phyloP scores from a whole-genome alignment of 2,797 vertebrate species.

The Manis pentadactyla region DNA sequence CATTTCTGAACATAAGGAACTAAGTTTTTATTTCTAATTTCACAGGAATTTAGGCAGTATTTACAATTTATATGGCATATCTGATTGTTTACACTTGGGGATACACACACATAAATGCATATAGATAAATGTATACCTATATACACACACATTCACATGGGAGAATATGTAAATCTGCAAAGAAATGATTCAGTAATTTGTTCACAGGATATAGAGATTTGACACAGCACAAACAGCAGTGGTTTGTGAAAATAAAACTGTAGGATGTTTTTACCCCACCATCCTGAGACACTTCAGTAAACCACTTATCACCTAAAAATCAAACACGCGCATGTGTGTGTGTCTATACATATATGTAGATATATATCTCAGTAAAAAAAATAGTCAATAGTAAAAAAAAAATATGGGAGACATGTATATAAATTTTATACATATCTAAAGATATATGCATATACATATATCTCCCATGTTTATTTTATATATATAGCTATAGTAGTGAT shows the following conservation, averaged over 20 bases:
- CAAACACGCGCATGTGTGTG: neutral
- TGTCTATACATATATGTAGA: too few relatives aligned
- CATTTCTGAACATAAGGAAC: constrained; percentile 54
- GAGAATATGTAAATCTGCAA: constrained; percentile 48
- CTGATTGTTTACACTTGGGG: constrained; percentile 14
- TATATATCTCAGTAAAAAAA: neutral
- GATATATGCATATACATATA: neutral
- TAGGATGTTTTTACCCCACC: neutral
- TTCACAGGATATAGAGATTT: neutral
- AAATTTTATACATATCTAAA: neutral
- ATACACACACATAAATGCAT: neutral
- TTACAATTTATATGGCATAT: constrained; percentile 28
- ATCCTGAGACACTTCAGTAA: neutral
- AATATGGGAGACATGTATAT: neutral
- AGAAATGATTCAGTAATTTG: neutral
- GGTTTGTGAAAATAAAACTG: neutral
- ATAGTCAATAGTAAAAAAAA: neutral
- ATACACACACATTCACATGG: neutral
- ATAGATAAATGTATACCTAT: neutral
- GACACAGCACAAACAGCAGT: neutral
- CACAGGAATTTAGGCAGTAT: constrained; percentile 50
- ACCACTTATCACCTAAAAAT: neutral
- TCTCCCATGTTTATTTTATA: neutral
- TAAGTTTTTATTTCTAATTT: constrained; percentile 56
- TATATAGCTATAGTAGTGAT: neutral